Base-by-base conservation (phyloP, 2,888 invertebrate species). In the Cremastinae sp. region DNA sequence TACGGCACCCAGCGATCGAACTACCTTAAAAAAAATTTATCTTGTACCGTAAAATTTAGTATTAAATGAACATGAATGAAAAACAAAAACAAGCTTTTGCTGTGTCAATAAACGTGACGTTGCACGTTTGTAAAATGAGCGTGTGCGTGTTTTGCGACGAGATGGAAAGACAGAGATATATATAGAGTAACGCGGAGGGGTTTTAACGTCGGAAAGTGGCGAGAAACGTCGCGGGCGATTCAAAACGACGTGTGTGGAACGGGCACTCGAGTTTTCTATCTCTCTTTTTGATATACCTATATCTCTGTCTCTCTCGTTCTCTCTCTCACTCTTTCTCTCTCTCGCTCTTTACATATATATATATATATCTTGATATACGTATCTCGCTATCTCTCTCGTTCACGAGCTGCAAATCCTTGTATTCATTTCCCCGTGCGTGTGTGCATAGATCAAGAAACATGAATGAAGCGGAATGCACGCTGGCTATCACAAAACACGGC, bases 401-500 rank as follows among this genome's bases (percentile, higher is more conserved):
- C 45, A 16, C n/a, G 10, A 16, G 10, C 9, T 7, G 20, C 20
- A 12, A 35, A 12, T 47, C 35, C 16, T n/a, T 37, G 45, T 20
- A 35, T 14, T 18, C n/a, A 18, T 18, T 1, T 49, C 8, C 2
- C n/a, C 18, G 51, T 41, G 66, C 55, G 35, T 56, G 22, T 47
- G 55, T 45, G 73, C 71, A 83, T 83, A 83, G 82, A 86, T 85
- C 85, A 83, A 86, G 87, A 88, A 87, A 84, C 87, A 87, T 88
- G 88, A 88, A 88, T 88, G 88, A 85, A 88, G 83, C 86, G 84
- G 84, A 87, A 87, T 87, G 88, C 88, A 86, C 87, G 87, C 82
- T 82, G 87, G 87, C 85, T 88, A 88, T 88, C 86, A 86, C 86
- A 81, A 73, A 70, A 70, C 70, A 55, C 84, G 82, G 82, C 83